Percentiles rank a stretch among this genome's conserved stretches.
These are phyloP conservation scores for Eubasilissa splendida DNA, from an alignment of 2,888 invertebrate genomes.

Conservation along the genomic window DNA sequence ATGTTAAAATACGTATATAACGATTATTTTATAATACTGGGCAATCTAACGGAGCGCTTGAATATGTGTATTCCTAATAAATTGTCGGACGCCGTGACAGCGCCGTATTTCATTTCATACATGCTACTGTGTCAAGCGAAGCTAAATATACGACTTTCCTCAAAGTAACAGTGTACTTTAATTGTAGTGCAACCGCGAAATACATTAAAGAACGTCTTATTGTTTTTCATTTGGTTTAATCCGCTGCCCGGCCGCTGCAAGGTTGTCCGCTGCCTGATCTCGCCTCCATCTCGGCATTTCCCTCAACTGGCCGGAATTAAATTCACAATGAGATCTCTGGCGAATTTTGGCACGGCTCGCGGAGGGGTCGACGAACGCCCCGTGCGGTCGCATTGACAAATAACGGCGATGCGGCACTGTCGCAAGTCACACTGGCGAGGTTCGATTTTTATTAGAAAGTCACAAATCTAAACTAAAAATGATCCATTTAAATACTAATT, in stretches of 20 bases:
- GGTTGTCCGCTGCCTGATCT: constrained; percentile 11
- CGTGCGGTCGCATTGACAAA: constrained; percentile 33
- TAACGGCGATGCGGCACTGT: neutral
- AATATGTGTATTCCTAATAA: constrained; percentile 17
- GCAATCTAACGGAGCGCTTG: too few species aligned
- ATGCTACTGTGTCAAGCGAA: neutral
- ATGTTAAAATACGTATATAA: too few species aligned
- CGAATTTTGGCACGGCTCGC: constrained; percentile 27
- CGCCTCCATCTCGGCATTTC: constrained; percentile 11
- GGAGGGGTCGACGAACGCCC: constrained; percentile 33
- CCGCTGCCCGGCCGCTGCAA: constrained; percentile 14
- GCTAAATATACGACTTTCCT: neutral
- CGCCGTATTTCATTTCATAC: neutral
- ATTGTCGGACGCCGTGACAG: constrained; percentile 2
- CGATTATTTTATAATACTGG: too few species aligned
- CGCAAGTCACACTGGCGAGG: neutral
- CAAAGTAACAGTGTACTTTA: neutral
- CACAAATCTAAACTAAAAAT: too few species aligned
- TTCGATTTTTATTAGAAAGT: neutral
- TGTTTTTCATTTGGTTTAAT: constrained; percentile 10
- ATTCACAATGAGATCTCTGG: constrained; percentile 21
- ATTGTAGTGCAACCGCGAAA: neutral
- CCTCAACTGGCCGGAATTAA: constrained; percentile 35
- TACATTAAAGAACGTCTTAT: constrained; percentile 11
- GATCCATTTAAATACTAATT: too few species aligned